phyloP scores from a whole-genome alignment of 1,140 invertebrate genomes.

The Thrips palmi region DNA sequence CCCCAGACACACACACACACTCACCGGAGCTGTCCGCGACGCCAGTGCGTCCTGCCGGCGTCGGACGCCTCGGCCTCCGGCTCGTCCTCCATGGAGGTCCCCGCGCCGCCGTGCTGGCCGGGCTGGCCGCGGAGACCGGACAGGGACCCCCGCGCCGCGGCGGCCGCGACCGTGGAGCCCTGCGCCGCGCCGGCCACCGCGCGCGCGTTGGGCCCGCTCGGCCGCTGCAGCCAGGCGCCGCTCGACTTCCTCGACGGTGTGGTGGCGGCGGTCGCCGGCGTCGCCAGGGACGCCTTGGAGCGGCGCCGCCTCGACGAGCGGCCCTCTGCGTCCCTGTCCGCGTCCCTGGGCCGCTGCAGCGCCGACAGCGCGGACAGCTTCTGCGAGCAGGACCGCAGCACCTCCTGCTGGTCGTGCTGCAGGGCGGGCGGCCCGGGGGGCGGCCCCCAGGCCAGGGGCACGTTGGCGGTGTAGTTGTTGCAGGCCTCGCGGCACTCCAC shows the following conservation, averaged over 20 bases:
- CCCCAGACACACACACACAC: too few relatives aligned
- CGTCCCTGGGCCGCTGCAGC: conserved; percentile 22
- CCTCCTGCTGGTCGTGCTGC: conserved; percentile 10
- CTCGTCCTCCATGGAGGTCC: too few relatives aligned
- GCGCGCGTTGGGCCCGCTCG: too few relatives aligned
- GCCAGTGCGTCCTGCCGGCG: too few relatives aligned
- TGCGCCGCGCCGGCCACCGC: too few relatives aligned
- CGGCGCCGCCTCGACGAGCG: conserved; percentile 29
- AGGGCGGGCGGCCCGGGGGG: conserved; percentile 1
- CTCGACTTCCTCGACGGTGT: neutral
- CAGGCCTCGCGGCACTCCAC: conserved; percentile 6
- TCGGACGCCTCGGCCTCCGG: too few relatives aligned
- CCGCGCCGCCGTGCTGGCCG: too few relatives aligned
- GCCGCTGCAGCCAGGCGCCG: neutral
- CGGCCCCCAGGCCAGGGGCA: conserved; percentile 10
- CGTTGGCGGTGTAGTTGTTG: conserved; percentile 5
- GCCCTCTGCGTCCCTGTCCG: conserved; percentile 23
- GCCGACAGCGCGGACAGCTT: conserved; percentile 30
- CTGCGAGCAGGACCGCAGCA: conserved; percentile 16
- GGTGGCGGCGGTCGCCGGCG: conserved; percentile 11
- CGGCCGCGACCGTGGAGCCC: too few relatives aligned
- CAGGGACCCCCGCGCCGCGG: too few relatives aligned
- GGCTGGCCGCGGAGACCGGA: too few relatives aligned
- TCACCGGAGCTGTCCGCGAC: too few relatives aligned
- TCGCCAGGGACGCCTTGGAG: conserved; percentile 31